Percentiles rank a stretch among this genome's conserved stretches.
These are phyloP conservation scores for Ormyrus labotus DNA, from an alignment of 2,888 invertebrate species.

Conservation along the genomic window DNA sequence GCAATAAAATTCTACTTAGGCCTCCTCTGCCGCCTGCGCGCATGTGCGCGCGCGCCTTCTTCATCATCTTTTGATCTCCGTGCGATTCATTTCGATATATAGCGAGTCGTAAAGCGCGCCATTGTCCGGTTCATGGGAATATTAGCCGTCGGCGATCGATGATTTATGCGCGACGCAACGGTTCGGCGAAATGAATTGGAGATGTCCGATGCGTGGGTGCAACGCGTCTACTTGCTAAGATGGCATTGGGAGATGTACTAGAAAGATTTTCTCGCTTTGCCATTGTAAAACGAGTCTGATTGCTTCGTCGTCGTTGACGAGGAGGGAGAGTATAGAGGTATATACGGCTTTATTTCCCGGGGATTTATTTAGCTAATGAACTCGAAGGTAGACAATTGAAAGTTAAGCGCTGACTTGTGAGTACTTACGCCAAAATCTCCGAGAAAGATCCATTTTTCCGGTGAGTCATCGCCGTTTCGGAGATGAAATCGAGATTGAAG, in stretches of 20 bases:
- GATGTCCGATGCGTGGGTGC: conserved; percentile 12
- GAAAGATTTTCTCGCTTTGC: conserved; percentile 21
- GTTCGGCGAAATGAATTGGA: conserved; percentile 50
- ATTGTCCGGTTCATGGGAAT: conserved; percentile 36
- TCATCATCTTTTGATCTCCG: conserved; percentile 37
- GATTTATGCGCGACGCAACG: conserved; percentile 20
- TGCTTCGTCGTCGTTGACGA: too few species aligned
- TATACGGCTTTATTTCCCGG: too few species aligned
- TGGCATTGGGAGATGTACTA: conserved; percentile 8
- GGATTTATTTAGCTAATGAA: too few species aligned
- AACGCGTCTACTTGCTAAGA: too few species aligned
- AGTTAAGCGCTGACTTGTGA: too few species aligned
- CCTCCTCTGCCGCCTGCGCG: conserved; percentile 8
- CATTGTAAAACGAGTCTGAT: conserved; percentile 10
- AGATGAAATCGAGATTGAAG: too few species aligned
- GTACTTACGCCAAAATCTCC: too few species aligned
- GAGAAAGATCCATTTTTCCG: too few species aligned
- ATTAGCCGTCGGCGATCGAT: conserved; percentile 23
- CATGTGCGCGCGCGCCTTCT: neutral
- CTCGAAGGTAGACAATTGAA: too few species aligned
- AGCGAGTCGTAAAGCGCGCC: conserved; percentile 42
- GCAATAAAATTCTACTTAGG: conserved; percentile 69
- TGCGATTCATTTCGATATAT: conserved; percentile 41
- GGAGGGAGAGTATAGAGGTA: too few species aligned
- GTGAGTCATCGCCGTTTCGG: too few species aligned